A percentile compares a stretch with the other conserved stretches of the same genome.
phyloP scores from a whole-genome alignment of 2,113 vertebrate species.

The Pelmatolapia mariae region DNA sequence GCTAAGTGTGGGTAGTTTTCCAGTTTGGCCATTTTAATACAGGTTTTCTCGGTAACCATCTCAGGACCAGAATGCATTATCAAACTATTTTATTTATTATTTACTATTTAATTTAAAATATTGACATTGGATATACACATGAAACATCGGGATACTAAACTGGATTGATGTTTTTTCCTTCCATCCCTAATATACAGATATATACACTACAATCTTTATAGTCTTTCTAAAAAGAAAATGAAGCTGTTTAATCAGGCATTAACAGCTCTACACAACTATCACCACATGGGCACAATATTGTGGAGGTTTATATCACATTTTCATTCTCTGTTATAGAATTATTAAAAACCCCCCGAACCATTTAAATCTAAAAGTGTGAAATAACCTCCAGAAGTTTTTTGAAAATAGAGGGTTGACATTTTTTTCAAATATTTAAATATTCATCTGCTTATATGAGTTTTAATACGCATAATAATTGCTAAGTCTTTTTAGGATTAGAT shows the following conservation, averaged over 20 bases:
- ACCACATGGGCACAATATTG: fast-evolving
- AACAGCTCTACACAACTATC: fast-evolving
- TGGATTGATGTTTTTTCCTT: not conserved
- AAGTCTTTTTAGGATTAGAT: not conserved
- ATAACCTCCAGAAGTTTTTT: not conserved
- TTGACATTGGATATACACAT: fast-evolving
- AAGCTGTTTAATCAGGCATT: not conserved
- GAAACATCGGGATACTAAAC: not conserved
- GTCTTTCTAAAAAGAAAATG: not conserved
- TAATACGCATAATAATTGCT: not conserved
- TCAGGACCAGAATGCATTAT: not conserved
- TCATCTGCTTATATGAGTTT: not conserved
- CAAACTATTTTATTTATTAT: not conserved
- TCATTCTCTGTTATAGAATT: not conserved
- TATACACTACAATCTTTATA: fast-evolving
- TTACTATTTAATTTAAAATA: not conserved
- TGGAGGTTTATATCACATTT: fast-evolving
- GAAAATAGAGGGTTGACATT: not conserved
- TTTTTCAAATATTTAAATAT: not conserved
- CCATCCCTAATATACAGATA: not conserved
- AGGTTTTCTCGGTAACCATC: not conserved
- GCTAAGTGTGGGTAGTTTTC: not conserved
- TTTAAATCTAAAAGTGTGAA: not conserved
- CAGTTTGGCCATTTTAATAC: not conserved
- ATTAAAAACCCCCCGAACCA: not conserved